These are phyloP conservation scores for Cebus imitator DNA, from an alignment of 2,113 vertebrate genomes.

Conservation along the genomic window DNA sequence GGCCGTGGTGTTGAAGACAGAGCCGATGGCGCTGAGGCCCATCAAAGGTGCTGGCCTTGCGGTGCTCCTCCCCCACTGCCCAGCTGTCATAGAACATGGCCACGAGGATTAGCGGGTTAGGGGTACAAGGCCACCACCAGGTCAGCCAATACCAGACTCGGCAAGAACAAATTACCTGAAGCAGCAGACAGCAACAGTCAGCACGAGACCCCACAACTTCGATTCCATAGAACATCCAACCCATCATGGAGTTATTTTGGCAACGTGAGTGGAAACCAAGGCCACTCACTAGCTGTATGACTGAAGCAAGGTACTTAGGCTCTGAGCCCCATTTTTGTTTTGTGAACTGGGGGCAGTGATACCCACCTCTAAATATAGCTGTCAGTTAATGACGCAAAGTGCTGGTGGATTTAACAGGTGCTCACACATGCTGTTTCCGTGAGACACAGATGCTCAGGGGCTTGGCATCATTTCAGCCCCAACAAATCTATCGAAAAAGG, in stretches of 20 bases:
- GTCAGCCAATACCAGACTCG: slow-evolving; percentile 94
- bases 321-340: background rate
- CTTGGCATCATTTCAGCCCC: background rate
- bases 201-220: rapidly evolving
- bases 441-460: background rate
- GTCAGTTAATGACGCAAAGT: background rate
- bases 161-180: slow-evolving; percentile 94
- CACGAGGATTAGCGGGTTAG: slow-evolving; percentile 91
- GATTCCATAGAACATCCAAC: background rate
- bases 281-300: background rate
- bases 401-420: background rate
- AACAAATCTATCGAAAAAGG: background rate
- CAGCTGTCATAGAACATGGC: slow-evolving; percentile 94
- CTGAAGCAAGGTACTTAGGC: background rate
- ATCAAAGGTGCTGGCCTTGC: slow-evolving; percentile 95
- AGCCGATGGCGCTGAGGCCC: slow-evolving; percentile 94
- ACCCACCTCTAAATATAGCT: background rate
- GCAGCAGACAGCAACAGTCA: slow-evolving; percentile 59
- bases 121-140: slow-evolving; percentile 94
- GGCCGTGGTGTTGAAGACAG: slow-evolving; percentile 95
- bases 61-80: slow-evolving; percentile 90
- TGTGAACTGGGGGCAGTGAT: background rate
- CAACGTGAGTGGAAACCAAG: background rate
- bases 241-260: background rate
- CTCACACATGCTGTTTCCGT: background rate